These are phyloP conservation scores for Polietes domitor DNA, from an alignment of 2,888 invertebrate genomes.

Conservation along the genomic window DNA sequence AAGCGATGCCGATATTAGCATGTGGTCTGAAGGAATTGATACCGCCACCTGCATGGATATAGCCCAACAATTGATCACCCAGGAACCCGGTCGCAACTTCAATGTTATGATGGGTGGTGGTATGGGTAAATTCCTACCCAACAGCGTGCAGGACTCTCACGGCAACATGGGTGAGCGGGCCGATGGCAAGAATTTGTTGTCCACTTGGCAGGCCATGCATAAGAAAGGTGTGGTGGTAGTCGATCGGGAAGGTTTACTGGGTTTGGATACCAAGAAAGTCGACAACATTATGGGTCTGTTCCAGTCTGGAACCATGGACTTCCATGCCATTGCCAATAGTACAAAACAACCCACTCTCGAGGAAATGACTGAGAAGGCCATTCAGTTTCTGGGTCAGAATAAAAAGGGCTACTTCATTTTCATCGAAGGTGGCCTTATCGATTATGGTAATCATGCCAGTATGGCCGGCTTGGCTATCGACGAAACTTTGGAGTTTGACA, in stretches of 20 bases:
- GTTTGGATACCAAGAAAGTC: slow-evolving; percentile 80
- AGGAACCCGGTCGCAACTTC: slow-evolving; percentile 86
- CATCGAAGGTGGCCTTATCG: slow-evolving; percentile 87
- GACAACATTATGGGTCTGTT: slow-evolving; percentile 83
- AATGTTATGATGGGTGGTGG: slow-evolving; percentile 91
- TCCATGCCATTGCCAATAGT: slow-evolving; percentile 81
- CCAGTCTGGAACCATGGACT: slow-evolving; percentile 82
- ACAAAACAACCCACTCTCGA: slow-evolving; percentile 80
- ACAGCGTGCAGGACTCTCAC: slow-evolving; percentile 80
- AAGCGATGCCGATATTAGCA: slow-evolving; percentile 83
- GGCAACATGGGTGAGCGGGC: slow-evolving; percentile 82
- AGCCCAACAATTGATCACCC: slow-evolving; percentile 86
- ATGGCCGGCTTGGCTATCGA: slow-evolving; percentile 85
- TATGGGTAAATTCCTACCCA: slow-evolving; percentile 85
- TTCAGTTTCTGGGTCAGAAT: slow-evolving; percentile 83
- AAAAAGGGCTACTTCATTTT: slow-evolving; percentile 83
- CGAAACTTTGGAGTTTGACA: slow-evolving; percentile 88
- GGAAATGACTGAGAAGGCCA: slow-evolving; percentile 86
- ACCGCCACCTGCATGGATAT: slow-evolving; percentile 84
- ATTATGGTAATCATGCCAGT: slow-evolving; percentile 88
- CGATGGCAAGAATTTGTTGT: slow-evolving; percentile 85
- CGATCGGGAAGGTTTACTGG: slow-evolving; percentile 83
- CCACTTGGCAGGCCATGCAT: slow-evolving; percentile 84
- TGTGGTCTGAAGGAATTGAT: slow-evolving; percentile 40
- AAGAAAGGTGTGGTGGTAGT: slow-evolving; percentile 83